Evolutionary conservation across 1,140 invertebrate species (phyloP).

Genomic region (Pectinophora gossypiella): DNA sequence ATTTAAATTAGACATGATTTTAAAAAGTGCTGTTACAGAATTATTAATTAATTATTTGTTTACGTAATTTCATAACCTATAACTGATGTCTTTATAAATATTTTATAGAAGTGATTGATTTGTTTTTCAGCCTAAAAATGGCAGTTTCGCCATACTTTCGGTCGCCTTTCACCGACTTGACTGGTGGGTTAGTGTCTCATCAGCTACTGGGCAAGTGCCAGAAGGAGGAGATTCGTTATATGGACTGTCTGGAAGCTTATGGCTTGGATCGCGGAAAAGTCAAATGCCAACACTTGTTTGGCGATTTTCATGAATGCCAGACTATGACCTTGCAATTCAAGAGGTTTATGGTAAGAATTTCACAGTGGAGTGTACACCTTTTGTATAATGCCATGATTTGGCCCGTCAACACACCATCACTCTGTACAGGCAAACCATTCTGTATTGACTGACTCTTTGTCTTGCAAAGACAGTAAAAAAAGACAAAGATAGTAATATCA

Average conservation of each 20-base stretch:
- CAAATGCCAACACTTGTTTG: slow-evolving; percentile 78
- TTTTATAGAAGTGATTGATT: slow-evolving; percentile 13
- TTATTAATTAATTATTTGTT: too few species aligned
- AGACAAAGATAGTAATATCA: too few species aligned
- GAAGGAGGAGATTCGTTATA: slow-evolving; percentile 79
- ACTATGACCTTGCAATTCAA: slow-evolving; percentile 75
- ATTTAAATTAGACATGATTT: too few species aligned
- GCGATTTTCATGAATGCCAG: slow-evolving; percentile 82
- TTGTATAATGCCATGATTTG: too few species aligned
- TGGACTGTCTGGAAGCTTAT: slow-evolving; percentile 86
- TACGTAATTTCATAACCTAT: slow-evolving; percentile 62
- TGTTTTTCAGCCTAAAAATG: slow-evolving; percentile 38
- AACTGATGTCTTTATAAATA: slow-evolving; percentile 1
- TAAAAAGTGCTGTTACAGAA: too few species aligned
- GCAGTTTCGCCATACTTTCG: slow-evolving; percentile 78
- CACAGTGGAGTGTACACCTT: too few species aligned
- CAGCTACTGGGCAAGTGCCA: slow-evolving; percentile 79
- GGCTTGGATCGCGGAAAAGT: slow-evolving; percentile 75
- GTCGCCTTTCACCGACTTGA: slow-evolving; percentile 81
- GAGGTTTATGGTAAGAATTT: slow-evolving; percentile 69
- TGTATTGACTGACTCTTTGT: too few species aligned
- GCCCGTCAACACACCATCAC: too few species aligned
- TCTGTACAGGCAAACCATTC: too few species aligned
- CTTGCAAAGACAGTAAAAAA: too few species aligned
- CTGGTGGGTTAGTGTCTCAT: slow-evolving; percentile 77